phyloP scores from a whole-genome alignment of 2,888 invertebrate species.

The Anticlea derivata region DNA sequence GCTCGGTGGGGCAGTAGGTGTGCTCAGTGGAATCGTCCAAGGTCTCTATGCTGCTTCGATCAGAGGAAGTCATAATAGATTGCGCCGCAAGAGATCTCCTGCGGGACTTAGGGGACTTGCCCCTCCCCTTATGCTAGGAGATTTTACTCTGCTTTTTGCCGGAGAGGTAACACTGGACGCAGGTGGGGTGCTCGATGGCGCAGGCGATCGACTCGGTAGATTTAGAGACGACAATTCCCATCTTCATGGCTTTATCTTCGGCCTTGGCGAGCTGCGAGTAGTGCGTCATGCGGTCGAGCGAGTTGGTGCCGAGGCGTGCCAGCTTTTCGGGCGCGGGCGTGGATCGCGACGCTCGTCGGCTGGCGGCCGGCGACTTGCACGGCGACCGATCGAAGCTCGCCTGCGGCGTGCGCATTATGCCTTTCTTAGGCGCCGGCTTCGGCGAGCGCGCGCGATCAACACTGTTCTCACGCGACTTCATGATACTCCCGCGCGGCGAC shows the following conservation, averaged over 20 bases:
- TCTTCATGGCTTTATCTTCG: slow-evolving; percentile 78
- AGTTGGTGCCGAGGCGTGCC: slow-evolving; percentile 76
- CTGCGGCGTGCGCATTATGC: slow-evolving; percentile 80
- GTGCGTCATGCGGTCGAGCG: slow-evolving; percentile 75
- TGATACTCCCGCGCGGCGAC: slow-evolving; percentile 77
- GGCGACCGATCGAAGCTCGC: slow-evolving; percentile 79
- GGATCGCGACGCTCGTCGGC: slow-evolving; percentile 72
- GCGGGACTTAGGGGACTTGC: slow-evolving; percentile 84
- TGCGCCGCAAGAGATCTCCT: slow-evolving; percentile 66
- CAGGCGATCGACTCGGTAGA: slow-evolving; percentile 81
- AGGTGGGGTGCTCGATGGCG: slow-evolving; percentile 87
- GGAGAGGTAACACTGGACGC: slow-evolving; percentile 89
- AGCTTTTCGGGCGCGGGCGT: slow-evolving; percentile 55
- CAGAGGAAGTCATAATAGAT: slow-evolving; percentile 66
- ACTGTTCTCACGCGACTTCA: slow-evolving; percentile 77
- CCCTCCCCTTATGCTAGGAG: slow-evolving; percentile 87
- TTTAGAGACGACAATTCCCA: slow-evolving; percentile 83
- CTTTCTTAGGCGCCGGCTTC: slow-evolving; percentile 77
- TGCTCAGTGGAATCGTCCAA: slow-evolving; percentile 65
- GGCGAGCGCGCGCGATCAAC: slow-evolving; percentile 74
- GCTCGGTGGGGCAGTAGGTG: slow-evolving; percentile 63
- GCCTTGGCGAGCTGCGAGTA: slow-evolving; percentile 78
- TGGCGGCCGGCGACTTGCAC: slow-evolving; percentile 73
- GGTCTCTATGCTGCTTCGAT: slow-evolving; percentile 76
- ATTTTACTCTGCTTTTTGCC: slow-evolving; percentile 83